Evolutionary conservation across 2,888 invertebrate genomes (phyloP).

Genomic region (Spilosoma lubricipeda): DNA sequence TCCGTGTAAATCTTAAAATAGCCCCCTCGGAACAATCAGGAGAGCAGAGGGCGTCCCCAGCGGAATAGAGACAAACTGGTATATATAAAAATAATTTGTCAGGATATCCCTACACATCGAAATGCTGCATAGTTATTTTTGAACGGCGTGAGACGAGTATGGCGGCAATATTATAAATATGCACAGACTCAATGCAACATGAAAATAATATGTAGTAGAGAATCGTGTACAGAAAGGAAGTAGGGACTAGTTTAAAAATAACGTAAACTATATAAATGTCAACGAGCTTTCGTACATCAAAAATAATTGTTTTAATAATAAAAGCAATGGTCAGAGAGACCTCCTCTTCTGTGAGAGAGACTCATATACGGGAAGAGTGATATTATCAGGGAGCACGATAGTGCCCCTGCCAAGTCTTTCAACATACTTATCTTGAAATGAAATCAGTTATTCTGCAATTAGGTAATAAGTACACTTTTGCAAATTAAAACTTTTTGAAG

Average conservation of each 20-base stretch:
- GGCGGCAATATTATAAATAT: constrained; percentile 21
- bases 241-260: background rate
- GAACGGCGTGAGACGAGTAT: constrained; percentile 25
- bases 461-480: too few species aligned
- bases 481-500: too few species aligned
- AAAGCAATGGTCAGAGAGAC: background rate
- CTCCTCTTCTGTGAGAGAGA: too few species aligned
- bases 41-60: constrained; percentile 47
- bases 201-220: constrained; percentile 11
- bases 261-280: background rate
- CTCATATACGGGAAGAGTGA: background rate
- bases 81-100: constrained; percentile 83
- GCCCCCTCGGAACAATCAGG: constrained; percentile 42
- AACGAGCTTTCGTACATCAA: background rate
- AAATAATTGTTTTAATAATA: background rate
- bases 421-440: background rate
- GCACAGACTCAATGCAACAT: background rate
- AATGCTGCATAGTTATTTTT: constrained; percentile 55
- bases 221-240: background rate
- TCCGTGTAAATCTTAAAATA: constrained; percentile 33
- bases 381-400: background rate
- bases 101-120: constrained; percentile 80
- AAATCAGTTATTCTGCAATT: too few species aligned
- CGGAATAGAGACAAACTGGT: constrained; percentile 74
- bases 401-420: background rate